Base-by-base conservation (phyloP, 2,888 invertebrate genomes). In the Nezara viridula region DNA sequence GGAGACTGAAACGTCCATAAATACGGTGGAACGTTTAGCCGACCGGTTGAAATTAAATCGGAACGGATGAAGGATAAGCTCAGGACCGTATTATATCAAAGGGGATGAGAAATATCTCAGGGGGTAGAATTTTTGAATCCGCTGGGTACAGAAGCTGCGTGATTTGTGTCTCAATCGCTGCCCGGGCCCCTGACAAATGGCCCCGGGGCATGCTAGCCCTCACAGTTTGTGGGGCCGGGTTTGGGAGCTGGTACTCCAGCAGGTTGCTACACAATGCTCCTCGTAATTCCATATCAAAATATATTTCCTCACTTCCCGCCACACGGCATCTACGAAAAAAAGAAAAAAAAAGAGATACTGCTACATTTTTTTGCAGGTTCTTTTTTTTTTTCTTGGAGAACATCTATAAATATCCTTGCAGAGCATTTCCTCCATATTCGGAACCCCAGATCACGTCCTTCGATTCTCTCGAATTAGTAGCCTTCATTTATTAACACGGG, bases 101-200 rank as follows among this genome's bases (percentile, higher is more conserved):
- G 44, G 44, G 81, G 81, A 44, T n/a, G 44, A n/a, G 81, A 44
- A 44, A 81, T 81, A 44, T 81, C n/a, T 24, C 5, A 40, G 14
- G 44, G 81, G 44, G 21, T 44, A 81, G 81, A 44, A 81, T 81
- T 81, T 81, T 44, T 81, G 81, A 81, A 81, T 81, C 44, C 81
- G 16, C 44, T 47, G 0, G n/a, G 5, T 81, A 81, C 81, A n/a
- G 81, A 44, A 81, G 81, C 81, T 5, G 10, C 21, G 24, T 81
- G 81, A 81, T 81, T 81, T 81, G 81, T 81, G 81, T 81, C 81
- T 81, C 81, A 81, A 81, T 81, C 81, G 81, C 21, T 47, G 81
- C n/a, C 16, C 24, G 44, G n/a, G 0, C 40, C n/a, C 16, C 24
- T 81, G 81, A 81, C 81, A 81, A 81, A 81, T 81, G 81, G 44